These are phyloP conservation scores for Julus scandinavius DNA, from an alignment of 2,888 invertebrate genomes.

Conservation along the genomic window DNA sequence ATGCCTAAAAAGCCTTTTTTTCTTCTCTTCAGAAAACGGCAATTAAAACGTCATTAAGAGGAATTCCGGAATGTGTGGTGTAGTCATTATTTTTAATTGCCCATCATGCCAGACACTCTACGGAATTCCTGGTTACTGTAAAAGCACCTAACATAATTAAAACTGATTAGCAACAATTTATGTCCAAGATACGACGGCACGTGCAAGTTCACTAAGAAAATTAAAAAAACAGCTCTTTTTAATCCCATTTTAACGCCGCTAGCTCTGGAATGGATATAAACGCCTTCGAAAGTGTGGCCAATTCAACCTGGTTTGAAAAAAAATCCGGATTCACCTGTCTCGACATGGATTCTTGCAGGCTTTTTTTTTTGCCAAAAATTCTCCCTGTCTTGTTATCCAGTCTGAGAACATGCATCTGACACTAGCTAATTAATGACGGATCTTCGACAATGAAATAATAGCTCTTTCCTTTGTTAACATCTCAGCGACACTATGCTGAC, in stretches of 20 bases:
- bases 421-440: neutral
- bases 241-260: neutral
- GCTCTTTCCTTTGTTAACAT: neutral
- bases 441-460: neutral
- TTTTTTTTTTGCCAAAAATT: neutral
- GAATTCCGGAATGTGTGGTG: neutral
- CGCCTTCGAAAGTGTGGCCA: no score
- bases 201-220: neutral
- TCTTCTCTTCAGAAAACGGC: neutral
- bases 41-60: neutral
- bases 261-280: no score
- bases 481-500: constrained; percentile 12
- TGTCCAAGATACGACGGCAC: neutral
- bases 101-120: neutral
- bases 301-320: neutral
- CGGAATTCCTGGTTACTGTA: neutral
- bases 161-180: neutral
- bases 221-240: neutral
- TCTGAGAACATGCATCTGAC: neutral
- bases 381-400: no score
- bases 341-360: neutral
- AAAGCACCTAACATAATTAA: neutral
- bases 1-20: no score
- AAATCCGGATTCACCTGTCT: constrained; percentile 21
- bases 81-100: neutral